A percentile compares a stretch with the other conserved stretches of the same genome.
Conservation (phyloP, 2,113 vertebrate genomes). For the Equus quagga region DNA sequence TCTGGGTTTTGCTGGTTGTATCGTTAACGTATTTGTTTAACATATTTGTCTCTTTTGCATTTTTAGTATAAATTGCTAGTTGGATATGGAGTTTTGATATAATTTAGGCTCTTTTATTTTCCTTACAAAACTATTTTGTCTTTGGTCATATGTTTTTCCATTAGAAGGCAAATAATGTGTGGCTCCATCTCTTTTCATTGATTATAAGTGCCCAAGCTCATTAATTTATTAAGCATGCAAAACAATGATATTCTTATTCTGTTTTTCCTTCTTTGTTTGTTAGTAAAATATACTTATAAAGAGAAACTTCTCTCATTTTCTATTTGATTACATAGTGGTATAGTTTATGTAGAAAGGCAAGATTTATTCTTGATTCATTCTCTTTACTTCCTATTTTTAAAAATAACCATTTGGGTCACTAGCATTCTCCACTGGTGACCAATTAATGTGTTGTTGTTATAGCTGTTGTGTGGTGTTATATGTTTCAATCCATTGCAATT, state of each 20-base stretch:
- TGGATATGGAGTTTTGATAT: background rate
- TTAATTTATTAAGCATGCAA: background rate
- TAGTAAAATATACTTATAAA: background rate
- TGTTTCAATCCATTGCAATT: background rate
- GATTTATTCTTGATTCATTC: background rate
- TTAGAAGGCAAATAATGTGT: background rate
- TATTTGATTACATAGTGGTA: background rate
- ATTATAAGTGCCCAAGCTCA: background rate
- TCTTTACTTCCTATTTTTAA: conserved; percentile 11
- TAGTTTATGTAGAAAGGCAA: background rate
- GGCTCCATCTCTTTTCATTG: background rate
- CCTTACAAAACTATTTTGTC: background rate
- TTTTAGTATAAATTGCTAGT: background rate
- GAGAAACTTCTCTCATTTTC: background rate
- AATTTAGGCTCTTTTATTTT: background rate
- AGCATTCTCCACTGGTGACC: background rate
- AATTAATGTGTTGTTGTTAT: background rate
- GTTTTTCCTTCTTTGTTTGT: background rate
- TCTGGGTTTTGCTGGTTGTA: background rate
- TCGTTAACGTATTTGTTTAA: background rate
- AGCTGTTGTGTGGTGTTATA: background rate
- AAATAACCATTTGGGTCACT: background rate
- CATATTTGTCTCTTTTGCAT: background rate
- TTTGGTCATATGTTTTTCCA: background rate
- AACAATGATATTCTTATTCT: background rate